These are phyloP conservation scores for Elysia crispata DNA, from an alignment of 2,888 invertebrate species.

Conservation along the genomic window DNA sequence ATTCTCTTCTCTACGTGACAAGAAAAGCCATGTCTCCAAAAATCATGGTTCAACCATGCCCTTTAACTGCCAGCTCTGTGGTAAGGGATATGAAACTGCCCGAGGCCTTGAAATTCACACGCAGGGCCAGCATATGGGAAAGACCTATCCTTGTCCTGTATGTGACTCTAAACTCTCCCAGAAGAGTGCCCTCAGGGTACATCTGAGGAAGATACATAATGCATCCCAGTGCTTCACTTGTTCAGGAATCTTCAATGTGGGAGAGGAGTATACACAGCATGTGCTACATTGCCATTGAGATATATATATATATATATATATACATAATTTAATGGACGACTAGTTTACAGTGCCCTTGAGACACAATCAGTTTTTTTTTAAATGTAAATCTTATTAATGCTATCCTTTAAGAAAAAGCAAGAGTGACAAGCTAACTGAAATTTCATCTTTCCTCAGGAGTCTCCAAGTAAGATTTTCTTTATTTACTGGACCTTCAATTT, in stretches of 20 bases:
- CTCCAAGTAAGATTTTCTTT: too few relatives aligned
- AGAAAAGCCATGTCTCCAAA: slow-evolving; percentile 21
- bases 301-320: neutral
- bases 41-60: neutral
- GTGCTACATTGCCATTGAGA: slow-evolving; percentile 9
- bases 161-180: slow-evolving; percentile 22
- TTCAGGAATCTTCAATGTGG: neutral
- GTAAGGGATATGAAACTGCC: neutral
- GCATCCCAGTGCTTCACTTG: neutral
- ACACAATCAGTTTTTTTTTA: too few relatives aligned
- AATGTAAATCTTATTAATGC: too few relatives aligned
- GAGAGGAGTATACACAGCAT: slow-evolving; percentile 15
- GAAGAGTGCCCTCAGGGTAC: neutral
- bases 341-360: too few relatives aligned
- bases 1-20: too few relatives aligned
- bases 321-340: neutral
- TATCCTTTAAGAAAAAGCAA: too few relatives aligned
- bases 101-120: neutral
- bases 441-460: too few relatives aligned
- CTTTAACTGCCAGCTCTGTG: slow-evolving; percentile 14
- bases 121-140: neutral
- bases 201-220: neutral
- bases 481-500: too few relatives aligned
- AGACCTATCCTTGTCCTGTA: neutral
- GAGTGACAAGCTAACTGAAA: too few relatives aligned